Base-by-base conservation (phyloP, 2,888 invertebrate genomes). In the Rhagophthalmus giganteus region DNA sequence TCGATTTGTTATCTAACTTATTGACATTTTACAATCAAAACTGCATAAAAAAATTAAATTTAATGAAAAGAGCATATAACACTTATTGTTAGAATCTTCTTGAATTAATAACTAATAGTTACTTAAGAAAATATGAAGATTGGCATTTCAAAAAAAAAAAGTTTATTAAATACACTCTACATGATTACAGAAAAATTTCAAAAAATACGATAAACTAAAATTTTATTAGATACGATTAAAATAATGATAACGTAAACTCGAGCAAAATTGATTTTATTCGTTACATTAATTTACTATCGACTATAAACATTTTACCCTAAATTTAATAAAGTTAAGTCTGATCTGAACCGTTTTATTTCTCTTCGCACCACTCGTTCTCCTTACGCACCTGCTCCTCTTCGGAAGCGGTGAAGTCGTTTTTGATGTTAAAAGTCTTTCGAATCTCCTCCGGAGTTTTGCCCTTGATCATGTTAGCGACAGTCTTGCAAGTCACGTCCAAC, bases 311-410 rank as follows among this genome's bases (percentile, higher is more conserved):
- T 9, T 11, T 30, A 15, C 4, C 9, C 12, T 24, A 20, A 45
- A 20, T 25, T 30, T 15, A 38, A 64, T 20, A 20, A 20, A 20
- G 20, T 20, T 20, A 20, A 20, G 20, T 20, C 7, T 20, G 3
- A 20, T 20, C 3, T 20, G 20, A 20, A n/a, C n/a, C n/a, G n/a
- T 7, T 20, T 74, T 78, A 91, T 75, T 91, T 90, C 66, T 92
- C 91, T 74, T 91, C 91, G 71, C 91, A 92, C 94, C 94, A 94
- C 69, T 94, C 94, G 74, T 94, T 94, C 71, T 94, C 94, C 71
- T 92, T 94, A 66, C 93, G 87, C n/a, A 96, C 94, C 77, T 96
- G 96, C 65, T 97, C 97, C 75, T 99, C 98, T 73, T 99, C 98
- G 25, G 92, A 88, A 1, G 95, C 90, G 4, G 91, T 90, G 64